Percentiles rank a stretch among this genome's conserved stretches.
Conservation (phyloP, 2,888 invertebrate species). For the Bombylius major region DNA sequence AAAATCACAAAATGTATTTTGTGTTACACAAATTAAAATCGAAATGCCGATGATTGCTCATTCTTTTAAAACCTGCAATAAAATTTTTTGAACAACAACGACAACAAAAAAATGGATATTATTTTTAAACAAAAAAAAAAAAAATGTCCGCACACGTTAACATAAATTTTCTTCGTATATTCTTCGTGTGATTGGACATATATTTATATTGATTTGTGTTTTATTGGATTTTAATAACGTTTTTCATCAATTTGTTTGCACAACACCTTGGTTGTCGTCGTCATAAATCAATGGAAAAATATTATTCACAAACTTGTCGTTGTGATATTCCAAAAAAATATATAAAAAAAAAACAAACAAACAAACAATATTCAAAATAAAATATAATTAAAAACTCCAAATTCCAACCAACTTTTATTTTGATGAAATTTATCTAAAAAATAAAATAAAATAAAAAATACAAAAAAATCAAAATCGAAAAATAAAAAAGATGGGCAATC, state of each 20-base stretch:
- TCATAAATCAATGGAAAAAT: not conserved
- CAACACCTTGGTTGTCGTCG: not conserved
- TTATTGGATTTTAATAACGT: not conserved
- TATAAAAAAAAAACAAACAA: no score
- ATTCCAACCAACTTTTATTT: not conserved
- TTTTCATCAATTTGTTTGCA: conserved; percentile 1
- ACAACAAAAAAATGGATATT: not conserved
- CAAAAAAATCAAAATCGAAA: not conserved
- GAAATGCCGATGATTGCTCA: conserved; percentile 5
- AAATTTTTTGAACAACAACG: not conserved
- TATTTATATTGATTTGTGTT: not conserved
- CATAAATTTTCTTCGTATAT: no score
- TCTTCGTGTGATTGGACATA: conserved; percentile 1
- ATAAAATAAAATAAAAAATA: no score
- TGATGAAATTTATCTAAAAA: no score
- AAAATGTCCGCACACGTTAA: not conserved
- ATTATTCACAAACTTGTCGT: no score
- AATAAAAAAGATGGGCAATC: conserved; percentile 37
- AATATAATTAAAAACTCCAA: no score
- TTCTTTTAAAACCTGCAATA: not conserved
- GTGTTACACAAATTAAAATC: not conserved
- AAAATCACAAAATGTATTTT: not conserved
- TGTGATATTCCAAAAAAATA: not conserved
- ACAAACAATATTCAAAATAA: no score
- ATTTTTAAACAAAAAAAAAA: not conserved